Base-by-base conservation (phyloP, 2,888 invertebrate genomes). In the Agrypnus murinus region DNA sequence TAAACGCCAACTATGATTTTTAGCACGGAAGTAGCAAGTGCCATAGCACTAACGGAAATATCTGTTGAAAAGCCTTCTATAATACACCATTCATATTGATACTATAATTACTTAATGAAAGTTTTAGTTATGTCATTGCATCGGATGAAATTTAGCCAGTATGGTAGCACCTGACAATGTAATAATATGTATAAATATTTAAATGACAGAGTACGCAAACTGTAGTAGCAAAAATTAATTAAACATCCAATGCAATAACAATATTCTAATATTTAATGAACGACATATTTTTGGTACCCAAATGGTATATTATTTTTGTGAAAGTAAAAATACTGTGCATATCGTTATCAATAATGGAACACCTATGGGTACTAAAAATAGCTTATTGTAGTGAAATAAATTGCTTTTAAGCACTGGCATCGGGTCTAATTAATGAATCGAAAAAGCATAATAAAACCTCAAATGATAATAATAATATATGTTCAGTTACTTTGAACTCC, bases 401-500 rank as follows among this genome's bases (percentile, higher is more conserved):
- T 2, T 63, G 67, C 67, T 71, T 71, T 71, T 63, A 63, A 71
- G 71, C 71, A 66, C 66, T 67, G 67, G 66, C 71, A 71, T 71
- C 66, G 50, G 67, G 66, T 66, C 67, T 71, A 71, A 46, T 58
- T 58, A 53, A 62, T 10, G 31, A 43, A 55, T 32, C 9, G 32
- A 34, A 55, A 36, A 12, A 32, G 5, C 0, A 17, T 46, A 72
- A 65, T 17, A 43, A 40, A 31, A 60, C 14, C 46, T 63, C 14
- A 12, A 59, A 43, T 62, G 53, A 69, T 15, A 57, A 46, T n/a
- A n/a, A n/a, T n/a, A n/a, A n/a, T n/a, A n/a, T n/a, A n/a, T 55
- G 60, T 63, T 66, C 65, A 68, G 73, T 69, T 75, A 72, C 74
- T 71, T 46, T 72, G 74, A 72, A 74, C 59, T 74, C 74, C 75